A percentile compares a stretch with the other conserved stretches of the same genome.
These are phyloP conservation scores for Quadroppia sp. DNA, from an alignment of 2,888 invertebrate species.

Conservation along the genomic window DNA sequence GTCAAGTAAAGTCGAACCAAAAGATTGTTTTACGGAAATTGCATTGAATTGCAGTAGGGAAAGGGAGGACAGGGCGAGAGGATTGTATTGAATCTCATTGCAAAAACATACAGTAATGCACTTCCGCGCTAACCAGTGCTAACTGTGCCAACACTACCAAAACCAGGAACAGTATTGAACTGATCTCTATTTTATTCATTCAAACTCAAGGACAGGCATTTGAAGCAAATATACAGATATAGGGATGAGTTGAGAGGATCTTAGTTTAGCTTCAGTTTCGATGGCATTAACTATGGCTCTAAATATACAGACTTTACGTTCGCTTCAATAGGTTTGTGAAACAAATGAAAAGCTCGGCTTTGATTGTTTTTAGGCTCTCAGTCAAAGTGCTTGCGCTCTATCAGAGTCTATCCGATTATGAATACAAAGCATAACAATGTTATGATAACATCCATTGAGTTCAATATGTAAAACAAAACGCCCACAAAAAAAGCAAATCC, in stretches of 20 bases:
- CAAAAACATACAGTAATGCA: constrained; percentile 25
- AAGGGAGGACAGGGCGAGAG: background rate
- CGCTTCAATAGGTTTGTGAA: background rate
- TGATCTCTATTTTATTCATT: background rate
- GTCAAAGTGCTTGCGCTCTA: background rate
- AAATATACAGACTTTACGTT: background rate
- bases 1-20: background rate
- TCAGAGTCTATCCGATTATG: constrained; percentile 24
- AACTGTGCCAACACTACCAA: background rate
- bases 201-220: background rate
- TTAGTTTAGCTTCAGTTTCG: background rate
- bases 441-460: background rate
- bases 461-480: constrained; percentile 28
- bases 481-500: background rate
- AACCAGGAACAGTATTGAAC: background rate
- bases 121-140: constrained; percentile 9
- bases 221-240: background rate
- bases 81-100: background rate
- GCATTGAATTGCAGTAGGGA: background rate
- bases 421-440: no score
- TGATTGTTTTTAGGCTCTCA: background rate
- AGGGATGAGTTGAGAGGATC: background rate
- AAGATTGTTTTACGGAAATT: constrained; percentile 32
- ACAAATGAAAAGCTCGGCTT: constrained; percentile 1
- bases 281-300: background rate